Percentiles rank a stretch among this genome's conserved stretches.
Conservation (phyloP, 2,797 vertebrate species). For the Semaprochilodus insignis region DNA sequence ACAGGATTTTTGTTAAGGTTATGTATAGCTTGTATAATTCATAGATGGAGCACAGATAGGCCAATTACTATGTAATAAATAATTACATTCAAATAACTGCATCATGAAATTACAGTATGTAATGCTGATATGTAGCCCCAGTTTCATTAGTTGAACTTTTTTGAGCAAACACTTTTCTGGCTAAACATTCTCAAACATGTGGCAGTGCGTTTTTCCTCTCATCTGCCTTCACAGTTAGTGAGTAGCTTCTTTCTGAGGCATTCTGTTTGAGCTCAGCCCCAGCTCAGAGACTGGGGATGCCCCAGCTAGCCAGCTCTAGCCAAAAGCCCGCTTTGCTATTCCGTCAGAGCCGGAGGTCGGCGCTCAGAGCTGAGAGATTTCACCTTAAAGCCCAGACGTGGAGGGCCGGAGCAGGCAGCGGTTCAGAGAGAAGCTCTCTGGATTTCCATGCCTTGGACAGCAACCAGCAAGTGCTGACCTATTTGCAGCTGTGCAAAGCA, state of each 20-base stretch:
- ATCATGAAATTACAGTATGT: no score
- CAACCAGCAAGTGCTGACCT: conserved; percentile 31
- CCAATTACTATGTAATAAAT: no score
- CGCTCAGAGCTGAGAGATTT: conserved; percentile 26
- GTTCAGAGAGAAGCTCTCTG: conserved; percentile 35
- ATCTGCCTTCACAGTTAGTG: conserved; percentile 11
- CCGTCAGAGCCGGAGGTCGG: conserved; percentile 40
- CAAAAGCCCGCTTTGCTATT: conserved; percentile 42
- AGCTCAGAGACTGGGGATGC: conserved; percentile 17
- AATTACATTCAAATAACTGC: no score
- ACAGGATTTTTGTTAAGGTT: no score
- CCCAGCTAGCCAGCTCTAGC: conserved; percentile 20
- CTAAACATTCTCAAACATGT: neutral
- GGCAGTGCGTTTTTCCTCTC: neutral
- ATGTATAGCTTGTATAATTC: no score
- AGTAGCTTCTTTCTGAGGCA: conserved; percentile 27
- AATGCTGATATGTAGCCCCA: neutral
- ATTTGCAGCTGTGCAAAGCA: conserved; percentile 44
- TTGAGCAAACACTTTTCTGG: neutral
- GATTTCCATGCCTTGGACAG: conserved; percentile 33
- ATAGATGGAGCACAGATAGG: no score
- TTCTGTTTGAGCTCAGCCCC: conserved; percentile 27
- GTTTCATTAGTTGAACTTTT: neutral
- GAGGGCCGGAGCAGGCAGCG: conserved; percentile 30
- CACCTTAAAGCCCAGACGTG: conserved; percentile 20